These are phyloP conservation scores for Xyrichtys novacula DNA, from an alignment of 2,797 vertebrate species.

Conservation along the genomic window DNA sequence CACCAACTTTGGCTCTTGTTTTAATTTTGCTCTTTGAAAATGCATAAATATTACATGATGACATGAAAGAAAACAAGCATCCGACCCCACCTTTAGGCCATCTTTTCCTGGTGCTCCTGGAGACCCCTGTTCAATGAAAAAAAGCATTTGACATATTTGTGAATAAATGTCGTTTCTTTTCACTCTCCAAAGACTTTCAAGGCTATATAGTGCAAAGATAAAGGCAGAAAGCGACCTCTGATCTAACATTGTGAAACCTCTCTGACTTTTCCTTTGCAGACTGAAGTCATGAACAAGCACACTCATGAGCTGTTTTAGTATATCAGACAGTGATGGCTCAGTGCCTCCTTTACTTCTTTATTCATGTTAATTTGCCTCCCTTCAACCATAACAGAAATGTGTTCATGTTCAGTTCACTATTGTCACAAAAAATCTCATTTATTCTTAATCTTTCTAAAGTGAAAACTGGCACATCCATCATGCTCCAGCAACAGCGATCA, in stretches of 20 bases:
- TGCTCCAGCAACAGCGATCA: conserved; percentile 25
- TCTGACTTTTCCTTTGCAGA: no score
- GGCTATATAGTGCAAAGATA: neutral
- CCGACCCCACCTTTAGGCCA: conserved; percentile 91
- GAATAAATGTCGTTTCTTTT: conserved; percentile 5
- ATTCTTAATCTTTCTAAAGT: conserved; percentile 9
- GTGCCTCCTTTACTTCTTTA: no score
- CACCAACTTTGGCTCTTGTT: neutral
- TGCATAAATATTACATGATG: neutral
- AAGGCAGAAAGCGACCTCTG: neutral
- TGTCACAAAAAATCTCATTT: conserved; percentile 12
- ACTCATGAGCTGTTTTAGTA: no score
- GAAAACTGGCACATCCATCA: conserved; percentile 15
- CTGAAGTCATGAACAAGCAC: no score
- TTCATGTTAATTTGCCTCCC: no score
- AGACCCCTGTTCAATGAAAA: conserved; percentile 84
- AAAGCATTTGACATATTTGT: conserved; percentile 15
- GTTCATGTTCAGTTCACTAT: conserved; percentile 10
- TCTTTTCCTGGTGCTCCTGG: conserved; percentile 94
- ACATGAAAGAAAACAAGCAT: neutral
- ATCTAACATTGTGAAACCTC: neutral
- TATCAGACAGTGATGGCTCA: neutral
- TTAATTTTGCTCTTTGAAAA: neutral
- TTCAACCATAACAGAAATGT: conserved; percentile 14
- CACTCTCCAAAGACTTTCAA: neutral